phyloP scores from a whole-genome alignment of 2,797 vertebrate species.

The Taenioides sp. region DNA sequence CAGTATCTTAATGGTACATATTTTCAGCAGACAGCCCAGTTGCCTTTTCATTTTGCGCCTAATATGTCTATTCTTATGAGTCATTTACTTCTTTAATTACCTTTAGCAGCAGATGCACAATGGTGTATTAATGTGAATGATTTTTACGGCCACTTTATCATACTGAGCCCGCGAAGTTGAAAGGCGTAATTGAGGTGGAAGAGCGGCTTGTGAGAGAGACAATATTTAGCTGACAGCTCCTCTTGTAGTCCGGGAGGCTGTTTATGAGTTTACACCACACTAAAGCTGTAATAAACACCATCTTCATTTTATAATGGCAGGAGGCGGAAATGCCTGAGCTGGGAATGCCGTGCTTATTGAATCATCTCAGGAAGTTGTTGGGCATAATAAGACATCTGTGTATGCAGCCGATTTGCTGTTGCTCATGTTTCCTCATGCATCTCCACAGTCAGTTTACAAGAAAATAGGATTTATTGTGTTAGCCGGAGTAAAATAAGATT shows the following conservation, averaged over 20 bases:
- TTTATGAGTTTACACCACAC: slow-evolving; percentile 98
- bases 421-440: slow-evolving; percentile 54
- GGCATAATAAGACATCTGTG: slow-evolving; percentile 48
- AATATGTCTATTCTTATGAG: slow-evolving; percentile 99
- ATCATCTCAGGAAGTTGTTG: slow-evolving; percentile 73
- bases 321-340: slow-evolving; percentile 82
- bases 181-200: slow-evolving; percentile 99
- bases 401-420: slow-evolving; percentile 19
- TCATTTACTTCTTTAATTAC: slow-evolving; percentile 99
- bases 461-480: slow-evolving; percentile 11
- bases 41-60: slow-evolving; percentile 96
- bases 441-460: slow-evolving; percentile 7
- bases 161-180: slow-evolving; percentile 95
- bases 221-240: slow-evolving; percentile 98
- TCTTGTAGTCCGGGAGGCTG: slow-evolving; percentile 93
- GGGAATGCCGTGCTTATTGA: slow-evolving; percentile 84
- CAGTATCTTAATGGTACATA: slow-evolving; percentile 98
- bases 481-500: slow-evolving; percentile 2
- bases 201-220: slow-evolving; percentile 95
- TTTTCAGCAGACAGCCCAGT: slow-evolving; percentile 95
- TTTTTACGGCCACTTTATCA: slow-evolving; percentile 99
- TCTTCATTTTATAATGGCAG: slow-evolving; percentile 90
- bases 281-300: slow-evolving; percentile 96
- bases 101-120: slow-evolving; percentile 99
- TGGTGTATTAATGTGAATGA: slow-evolving; percentile 99